Base-by-base conservation (phyloP, 2,888 invertebrate genomes). In the Epirrita christyi region DNA sequence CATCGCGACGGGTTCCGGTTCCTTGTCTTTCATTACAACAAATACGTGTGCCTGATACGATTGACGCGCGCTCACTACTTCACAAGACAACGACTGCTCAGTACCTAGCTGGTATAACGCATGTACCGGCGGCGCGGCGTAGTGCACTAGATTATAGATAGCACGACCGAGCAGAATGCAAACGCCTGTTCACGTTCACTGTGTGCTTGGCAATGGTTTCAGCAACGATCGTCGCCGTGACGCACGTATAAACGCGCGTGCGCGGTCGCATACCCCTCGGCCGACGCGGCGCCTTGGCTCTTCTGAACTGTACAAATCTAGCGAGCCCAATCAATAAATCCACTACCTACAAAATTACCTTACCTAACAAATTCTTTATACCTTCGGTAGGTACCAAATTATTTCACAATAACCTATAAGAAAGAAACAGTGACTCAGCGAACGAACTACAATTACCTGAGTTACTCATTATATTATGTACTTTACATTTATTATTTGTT, bases 1-100 rank as follows among this genome's bases (percentile, higher is more conserved):
- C 94, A 95, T 95, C 64, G 92, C 80, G 73, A 60, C 50, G 59
- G 72, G 61, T 67, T 71, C 60, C 15, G 60, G 73, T 66, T 75
- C 66, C 67, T 58, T 55, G 51, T 59, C 58, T 53, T 61, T 64
- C 64, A 61, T 64, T 55, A 42, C 48, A 63, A 38, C 10, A 36
- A 52, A 10, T 10, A 47, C 47, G 52, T 58, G 72, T 64, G 58
- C 44, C 28, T 63, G 46, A 59, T 54, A 51, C 73, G 70, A 57
- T 52, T 60, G 59, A 65, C 72, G 68, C 75, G 74, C 71, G 64
- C 47, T 58, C 55, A 59, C 59, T 46, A 21, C 21, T 21, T 21
- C 21, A 41, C 28, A 43, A 21, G 6, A 9, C n/a, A n/a, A n/a
- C n/a, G n/a, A n/a, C n/a, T 21, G 41, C 41, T 0, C 13, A 14